Evolutionary conservation across 2,888 invertebrate species (phyloP).

Genomic region (Brenthis hecate): DNA sequence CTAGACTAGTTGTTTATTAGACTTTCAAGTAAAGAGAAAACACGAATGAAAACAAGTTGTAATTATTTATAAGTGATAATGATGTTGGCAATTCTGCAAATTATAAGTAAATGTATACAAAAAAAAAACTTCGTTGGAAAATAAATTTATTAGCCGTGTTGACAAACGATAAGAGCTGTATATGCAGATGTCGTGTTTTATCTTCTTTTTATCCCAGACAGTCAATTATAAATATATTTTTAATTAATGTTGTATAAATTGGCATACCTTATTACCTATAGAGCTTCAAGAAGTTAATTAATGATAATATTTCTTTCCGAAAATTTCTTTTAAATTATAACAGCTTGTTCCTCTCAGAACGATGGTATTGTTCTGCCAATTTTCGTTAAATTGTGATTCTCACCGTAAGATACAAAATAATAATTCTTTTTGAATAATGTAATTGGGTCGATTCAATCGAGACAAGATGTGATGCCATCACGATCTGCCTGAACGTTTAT

Average conservation of each 20-base stretch:
- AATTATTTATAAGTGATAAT: slow-evolving; percentile 18
- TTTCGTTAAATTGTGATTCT: slow-evolving; percentile 29
- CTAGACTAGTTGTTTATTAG: slow-evolving; percentile 16
- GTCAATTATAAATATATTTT: slow-evolving; percentile 25
- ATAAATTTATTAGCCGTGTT: slow-evolving; percentile 17
- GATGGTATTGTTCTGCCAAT: slow-evolving; percentile 33
- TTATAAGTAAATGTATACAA: slow-evolving; percentile 7
- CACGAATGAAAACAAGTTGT: slow-evolving; percentile 4
- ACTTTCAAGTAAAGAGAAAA: slow-evolving; percentile 12
- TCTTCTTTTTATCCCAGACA: slow-evolving; percentile 19
- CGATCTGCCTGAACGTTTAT: slow-evolving; percentile 6
- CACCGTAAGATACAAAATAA: slow-evolving; percentile 22
- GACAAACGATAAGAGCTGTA: slow-evolving; percentile 24
- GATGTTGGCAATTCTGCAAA: slow-evolving; percentile 6
- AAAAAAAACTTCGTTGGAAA: slow-evolving; percentile 14
- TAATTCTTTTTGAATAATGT: slow-evolving; percentile 30
- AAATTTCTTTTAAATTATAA: slow-evolving; percentile 14
- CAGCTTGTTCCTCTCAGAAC: slow-evolving; percentile 20
- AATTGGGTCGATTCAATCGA: slow-evolving; percentile 34
- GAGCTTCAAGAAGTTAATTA: slow-evolving; percentile 5
- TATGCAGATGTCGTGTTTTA: slow-evolving; percentile 18
- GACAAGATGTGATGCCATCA: slow-evolving; percentile 20
- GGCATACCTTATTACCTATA: slow-evolving; percentile 12
- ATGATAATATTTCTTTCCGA: slow-evolving; percentile 17
- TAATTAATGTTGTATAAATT: slow-evolving; percentile 21